Conservation (phyloP, 2,888 invertebrate genomes). For the Matsumyia berberina region DNA sequence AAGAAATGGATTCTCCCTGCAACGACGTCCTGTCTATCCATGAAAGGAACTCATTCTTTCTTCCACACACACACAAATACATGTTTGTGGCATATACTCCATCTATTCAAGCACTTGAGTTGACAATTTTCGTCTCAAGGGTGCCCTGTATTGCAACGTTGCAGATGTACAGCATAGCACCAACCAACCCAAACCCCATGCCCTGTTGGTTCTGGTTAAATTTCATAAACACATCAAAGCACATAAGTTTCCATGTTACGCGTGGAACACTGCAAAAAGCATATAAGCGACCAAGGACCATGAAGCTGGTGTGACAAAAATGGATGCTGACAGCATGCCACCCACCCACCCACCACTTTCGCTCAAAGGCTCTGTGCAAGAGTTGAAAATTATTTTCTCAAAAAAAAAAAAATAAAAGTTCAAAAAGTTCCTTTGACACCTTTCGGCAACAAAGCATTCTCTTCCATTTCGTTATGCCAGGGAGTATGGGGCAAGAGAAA, state of each 20-base stretch:
- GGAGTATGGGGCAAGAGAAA: not conserved
- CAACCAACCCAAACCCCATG: not conserved
- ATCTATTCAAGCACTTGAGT: constrained; percentile 59
- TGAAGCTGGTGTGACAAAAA: constrained; percentile 50
- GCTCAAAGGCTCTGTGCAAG: constrained; percentile 9
- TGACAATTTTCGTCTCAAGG: constrained; percentile 73
- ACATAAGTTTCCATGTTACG: constrained; percentile 41
- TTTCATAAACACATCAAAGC: constrained; percentile 74
- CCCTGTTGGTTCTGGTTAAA: constrained; percentile 37
- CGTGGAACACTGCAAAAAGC: constrained; percentile 36
- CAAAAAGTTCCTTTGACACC: constrained; percentile 68
- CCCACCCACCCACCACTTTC: constrained; percentile 7
- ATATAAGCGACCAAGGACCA: constrained; percentile 37
- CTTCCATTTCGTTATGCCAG: constrained; percentile 12
- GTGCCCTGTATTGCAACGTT: constrained; percentile 51
- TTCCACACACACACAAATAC: constrained; percentile 2
- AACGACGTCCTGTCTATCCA: not conserved
- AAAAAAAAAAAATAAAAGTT: constrained; percentile 27
- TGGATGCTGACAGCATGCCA: constrained; percentile 33
- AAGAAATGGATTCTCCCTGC: constrained; percentile 9
- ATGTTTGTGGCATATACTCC: constrained; percentile 29
- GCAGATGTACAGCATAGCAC: constrained; percentile 8
- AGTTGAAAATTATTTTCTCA: constrained; percentile 40
- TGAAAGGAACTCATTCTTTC: not conserved
- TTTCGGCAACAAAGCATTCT: constrained; percentile 40